Evolutionary conservation across 2,888 invertebrate species (phyloP).

Genomic region (Pollenia griseotomentosa): DNA sequence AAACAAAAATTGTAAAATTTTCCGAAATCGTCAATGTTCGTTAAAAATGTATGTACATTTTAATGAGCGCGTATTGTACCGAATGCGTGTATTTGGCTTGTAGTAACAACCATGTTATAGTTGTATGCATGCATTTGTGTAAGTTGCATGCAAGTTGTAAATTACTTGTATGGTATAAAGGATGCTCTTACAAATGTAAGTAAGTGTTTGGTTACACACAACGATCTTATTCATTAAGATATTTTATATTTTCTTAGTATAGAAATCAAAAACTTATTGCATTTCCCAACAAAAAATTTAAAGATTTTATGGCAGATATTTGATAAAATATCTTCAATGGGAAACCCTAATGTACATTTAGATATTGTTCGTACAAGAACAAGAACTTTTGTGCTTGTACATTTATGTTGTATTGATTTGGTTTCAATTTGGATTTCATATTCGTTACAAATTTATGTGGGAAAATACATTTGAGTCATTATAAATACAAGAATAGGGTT

Average conservation of each 20-base stretch:
- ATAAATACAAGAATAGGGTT: background rate
- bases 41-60: constrained; percentile 41
- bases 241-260: too few relatives aligned
- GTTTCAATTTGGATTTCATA: constrained; percentile 7
- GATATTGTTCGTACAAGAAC: too few relatives aligned
- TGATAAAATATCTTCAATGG: too few relatives aligned
- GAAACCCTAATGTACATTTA: too few relatives aligned
- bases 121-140: background rate
- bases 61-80: constrained; percentile 23
- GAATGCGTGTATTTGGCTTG: constrained; percentile 25
- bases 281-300: too few relatives aligned
- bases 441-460: background rate
- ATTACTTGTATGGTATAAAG: too few relatives aligned
- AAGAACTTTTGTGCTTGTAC: too few relatives aligned
- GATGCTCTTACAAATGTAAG: too few relatives aligned
- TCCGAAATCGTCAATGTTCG: constrained; percentile 12
- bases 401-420: background rate
- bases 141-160: background rate
- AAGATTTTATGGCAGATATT: too few relatives aligned
- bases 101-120: background rate
- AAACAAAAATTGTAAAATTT: background rate
- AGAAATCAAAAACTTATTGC: too few relatives aligned
- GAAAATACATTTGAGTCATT: background rate
- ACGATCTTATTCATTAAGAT: too few relatives aligned
- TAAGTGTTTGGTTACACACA: background rate